Evolutionary conservation across 2,797 vertebrate genomes (phyloP).

Genomic region (Pseudomugil tenellus): DNA sequence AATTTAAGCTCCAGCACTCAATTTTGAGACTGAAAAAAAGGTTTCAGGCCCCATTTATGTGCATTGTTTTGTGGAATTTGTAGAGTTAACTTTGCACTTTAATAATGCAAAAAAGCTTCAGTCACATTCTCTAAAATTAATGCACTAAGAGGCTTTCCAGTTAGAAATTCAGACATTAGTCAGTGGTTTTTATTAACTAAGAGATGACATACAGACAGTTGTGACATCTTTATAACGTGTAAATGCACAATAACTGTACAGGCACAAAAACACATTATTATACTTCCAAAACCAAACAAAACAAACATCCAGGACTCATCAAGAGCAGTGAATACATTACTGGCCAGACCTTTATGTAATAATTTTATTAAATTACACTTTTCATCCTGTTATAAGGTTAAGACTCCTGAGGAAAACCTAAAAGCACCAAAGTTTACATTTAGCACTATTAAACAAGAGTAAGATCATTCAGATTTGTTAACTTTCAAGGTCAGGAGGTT

Average conservation of each 20-base stretch:
- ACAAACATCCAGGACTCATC: conserved; percentile 44
- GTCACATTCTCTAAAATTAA: conserved; percentile 10
- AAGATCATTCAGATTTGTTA: conserved; percentile 10
- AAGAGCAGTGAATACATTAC: conserved; percentile 38
- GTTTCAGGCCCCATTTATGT: conserved; percentile 28
- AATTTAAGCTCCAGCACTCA: conserved; percentile 33
- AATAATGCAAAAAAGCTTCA: neutral
- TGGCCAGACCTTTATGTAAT: conserved; percentile 29
- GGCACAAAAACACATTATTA: conserved; percentile 57
- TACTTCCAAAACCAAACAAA: conserved; percentile 16
- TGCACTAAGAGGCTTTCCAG: conserved; percentile 36
- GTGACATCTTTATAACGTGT: conserved; percentile 44
- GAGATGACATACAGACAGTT: conserved; percentile 54
- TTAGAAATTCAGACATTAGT: conserved; percentile 55
- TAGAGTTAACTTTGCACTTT: neutral
- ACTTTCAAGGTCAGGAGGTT: conserved; percentile 23
- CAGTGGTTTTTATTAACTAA: conserved; percentile 62
- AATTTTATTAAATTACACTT: neutral
- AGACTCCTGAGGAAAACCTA: conserved; percentile 54
- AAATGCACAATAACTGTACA: conserved; percentile 54
- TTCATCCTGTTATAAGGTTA: conserved; percentile 5
- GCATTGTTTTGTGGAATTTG: neutral
- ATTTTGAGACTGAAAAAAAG: conserved; percentile 7
- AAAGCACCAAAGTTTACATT: conserved; percentile 53
- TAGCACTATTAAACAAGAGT: conserved; percentile 23